phyloP scores from a whole-genome alignment of 2,888 invertebrate species.

The Phaonia tiefii region DNA sequence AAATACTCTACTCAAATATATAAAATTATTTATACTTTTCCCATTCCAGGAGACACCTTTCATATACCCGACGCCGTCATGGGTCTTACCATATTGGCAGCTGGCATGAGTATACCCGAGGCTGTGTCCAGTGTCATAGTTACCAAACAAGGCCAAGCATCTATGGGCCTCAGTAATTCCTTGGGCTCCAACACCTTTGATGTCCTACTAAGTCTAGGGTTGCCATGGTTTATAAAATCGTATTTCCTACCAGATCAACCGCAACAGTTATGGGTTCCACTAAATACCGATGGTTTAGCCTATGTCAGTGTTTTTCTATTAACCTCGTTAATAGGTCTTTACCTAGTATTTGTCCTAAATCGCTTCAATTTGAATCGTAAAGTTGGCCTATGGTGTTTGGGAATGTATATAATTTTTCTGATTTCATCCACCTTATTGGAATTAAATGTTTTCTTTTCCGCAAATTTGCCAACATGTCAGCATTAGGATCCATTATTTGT shows the following conservation, averaged over 20 bases:
- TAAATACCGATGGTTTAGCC: slow-evolving; percentile 92
- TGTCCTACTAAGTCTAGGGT: slow-evolving; percentile 89
- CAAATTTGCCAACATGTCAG: slow-evolving; percentile 91
- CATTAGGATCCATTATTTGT: too few species aligned
- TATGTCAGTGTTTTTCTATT: slow-evolving; percentile 92
- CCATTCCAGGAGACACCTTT: slow-evolving; percentile 87
- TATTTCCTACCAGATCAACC: slow-evolving; percentile 87
- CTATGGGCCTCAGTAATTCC: slow-evolving; percentile 94
- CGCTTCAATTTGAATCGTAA: slow-evolving; percentile 90
- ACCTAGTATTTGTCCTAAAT: slow-evolving; percentile 88
- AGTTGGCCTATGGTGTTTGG: slow-evolving; percentile 89
- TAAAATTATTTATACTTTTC: slow-evolving; percentile 78
- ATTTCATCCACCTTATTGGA: slow-evolving; percentile 91
- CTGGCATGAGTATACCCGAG: slow-evolving; percentile 95
- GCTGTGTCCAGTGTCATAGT: slow-evolving; percentile 95
- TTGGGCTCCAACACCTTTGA: slow-evolving; percentile 95
- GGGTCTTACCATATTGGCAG: slow-evolving; percentile 95
- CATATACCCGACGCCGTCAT: slow-evolving; percentile 95
- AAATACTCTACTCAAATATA: too few species aligned
- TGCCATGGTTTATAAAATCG: slow-evolving; percentile 93
- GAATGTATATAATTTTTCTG: slow-evolving; percentile 91
- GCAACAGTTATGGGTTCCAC: slow-evolving; percentile 87
- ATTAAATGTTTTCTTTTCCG: slow-evolving; percentile 93
- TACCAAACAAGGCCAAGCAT: slow-evolving; percentile 94
- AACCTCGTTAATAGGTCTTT: slow-evolving; percentile 89